Evolutionary conservation across 2,797 vertebrate species (phyloP), one percentile per base, ranked within the genome.

Genomic region (Leptatherina wallacei): DNA sequence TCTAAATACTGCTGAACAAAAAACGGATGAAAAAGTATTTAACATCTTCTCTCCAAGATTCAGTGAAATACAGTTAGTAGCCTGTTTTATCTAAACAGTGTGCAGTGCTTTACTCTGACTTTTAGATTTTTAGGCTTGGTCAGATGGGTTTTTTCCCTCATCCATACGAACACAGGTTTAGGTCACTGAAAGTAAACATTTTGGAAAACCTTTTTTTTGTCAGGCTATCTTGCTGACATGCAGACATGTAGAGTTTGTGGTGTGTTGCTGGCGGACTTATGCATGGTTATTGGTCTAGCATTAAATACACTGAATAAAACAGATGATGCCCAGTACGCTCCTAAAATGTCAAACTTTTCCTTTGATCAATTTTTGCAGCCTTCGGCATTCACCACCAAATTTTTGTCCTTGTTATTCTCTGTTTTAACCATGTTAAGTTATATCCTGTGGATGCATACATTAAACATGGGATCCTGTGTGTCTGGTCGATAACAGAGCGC

Each of bases 401-500:
- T 24, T 11, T n/a, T 27, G 30, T 30, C 52, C 9, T 14, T 47
- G 20, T 32, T 30, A n/a, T 6, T 61, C 11, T 47, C 59, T 18
- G 1, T 68, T 30, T 56, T 55, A 16, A 6, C 27, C 13, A 55
- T 16, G 27, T 2, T 56, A 18, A 12, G 5, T 18, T 56, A 27
- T 1, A 5, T 59, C 60, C 67, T 58, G 38, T 57, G 32, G 33
- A 55, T 29, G 3, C 5, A 18, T 63, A 10, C 27, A 44, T 63
- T 35, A 64, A 64, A 64, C 32, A 20, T 32, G 18, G n/a, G 33
- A 58, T 33, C 30, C 44, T 47, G 44, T 47, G 40, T 44, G 44
- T 47, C 7, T 47, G 44, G 18, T 47, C 20, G 20, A n/a, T 47
- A 47, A 44, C 42, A 14, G 38, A n/a, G 44, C 8, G 44, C 51